Percentiles rank a stretch among this genome's conserved stretches.
phyloP scores from a whole-genome alignment of 1,140 invertebrate species.

The Eumaeus atala region DNA sequence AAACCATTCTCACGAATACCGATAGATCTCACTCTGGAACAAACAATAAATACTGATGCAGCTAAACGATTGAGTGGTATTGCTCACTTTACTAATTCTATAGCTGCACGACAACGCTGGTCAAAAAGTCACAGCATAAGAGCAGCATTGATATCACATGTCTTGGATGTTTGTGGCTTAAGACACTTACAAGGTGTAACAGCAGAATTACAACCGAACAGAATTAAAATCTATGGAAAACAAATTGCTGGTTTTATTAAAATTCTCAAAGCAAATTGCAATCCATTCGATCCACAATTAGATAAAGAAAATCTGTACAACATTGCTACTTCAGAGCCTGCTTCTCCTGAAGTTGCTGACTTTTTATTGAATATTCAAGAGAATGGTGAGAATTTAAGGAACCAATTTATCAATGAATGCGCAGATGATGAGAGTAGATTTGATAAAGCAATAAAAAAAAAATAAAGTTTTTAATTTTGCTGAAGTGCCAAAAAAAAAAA shows the following conservation, averaged over 20 bases:
- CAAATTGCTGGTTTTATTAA: slow-evolving; percentile 29
- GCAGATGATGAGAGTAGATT: slow-evolving; percentile 18
- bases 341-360: slow-evolving; percentile 9
- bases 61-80: slow-evolving; percentile 31
- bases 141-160: slow-evolving; percentile 28
- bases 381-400: slow-evolving; percentile 14
- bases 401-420: background rate
- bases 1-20: slow-evolving; percentile 35
- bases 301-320: slow-evolving; percentile 30
- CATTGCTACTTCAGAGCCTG: slow-evolving; percentile 17
- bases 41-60: slow-evolving; percentile 40
- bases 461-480: slow-evolving; percentile 23
- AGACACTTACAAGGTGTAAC: slow-evolving; percentile 25
- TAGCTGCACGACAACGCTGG: slow-evolving; percentile 33
- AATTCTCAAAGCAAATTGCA: slow-evolving; percentile 26
- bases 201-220: slow-evolving; percentile 21
- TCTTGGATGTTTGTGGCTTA: slow-evolving; percentile 25
- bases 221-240: too few relatives aligned
- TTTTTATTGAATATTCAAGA: slow-evolving; percentile 10
- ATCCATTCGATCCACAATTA: slow-evolving; percentile 32
- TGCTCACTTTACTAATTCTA: slow-evolving; percentile 31
- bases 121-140: slow-evolving; percentile 26
- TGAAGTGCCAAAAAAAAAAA: too few relatives aligned
- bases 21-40: slow-evolving; percentile 36
- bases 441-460: slow-evolving; percentile 26